Conservation (phyloP, 2,797 vertebrate species). For the Lepilemur ruficaudatus region DNA sequence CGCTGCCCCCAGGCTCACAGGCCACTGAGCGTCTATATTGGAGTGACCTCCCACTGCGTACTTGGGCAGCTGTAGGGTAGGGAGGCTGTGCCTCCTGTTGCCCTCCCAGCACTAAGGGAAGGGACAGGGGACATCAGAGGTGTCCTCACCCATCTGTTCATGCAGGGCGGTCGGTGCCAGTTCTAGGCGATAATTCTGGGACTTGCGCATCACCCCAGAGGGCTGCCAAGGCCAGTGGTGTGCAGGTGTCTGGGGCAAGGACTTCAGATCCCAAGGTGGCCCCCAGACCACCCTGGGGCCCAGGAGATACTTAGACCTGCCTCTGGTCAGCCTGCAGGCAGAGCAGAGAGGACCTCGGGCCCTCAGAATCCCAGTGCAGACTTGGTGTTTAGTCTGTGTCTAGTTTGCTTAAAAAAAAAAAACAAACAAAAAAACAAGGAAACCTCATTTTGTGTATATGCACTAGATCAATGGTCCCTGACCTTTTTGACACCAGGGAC, state of each 20-base stretch:
- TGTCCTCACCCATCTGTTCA: not conserved
- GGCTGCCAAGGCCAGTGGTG: not conserved
- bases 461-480: accelerated
- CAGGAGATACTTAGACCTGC: not conserved
- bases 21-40: accelerated
- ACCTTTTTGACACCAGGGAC: no score
- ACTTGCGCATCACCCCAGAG: accelerated
- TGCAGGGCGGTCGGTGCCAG: accelerated
- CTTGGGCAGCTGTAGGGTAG: accelerated
- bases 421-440: no score
- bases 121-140: not conserved
- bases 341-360: not conserved
- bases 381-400: not conserved
- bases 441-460: not conserved
- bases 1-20: not conserved
- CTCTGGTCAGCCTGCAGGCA: accelerated
- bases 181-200: not conserved
- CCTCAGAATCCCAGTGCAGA: not conserved
- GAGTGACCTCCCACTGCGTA: not conserved
- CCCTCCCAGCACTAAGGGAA: not conserved
- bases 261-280: not conserved
- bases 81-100: no score
- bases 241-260: not conserved
- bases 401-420: not conserved
- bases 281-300: not conserved